Conservation (phyloP, 2,113 vertebrate species). For the Poeciliopsis turrubarensis region DNA sequence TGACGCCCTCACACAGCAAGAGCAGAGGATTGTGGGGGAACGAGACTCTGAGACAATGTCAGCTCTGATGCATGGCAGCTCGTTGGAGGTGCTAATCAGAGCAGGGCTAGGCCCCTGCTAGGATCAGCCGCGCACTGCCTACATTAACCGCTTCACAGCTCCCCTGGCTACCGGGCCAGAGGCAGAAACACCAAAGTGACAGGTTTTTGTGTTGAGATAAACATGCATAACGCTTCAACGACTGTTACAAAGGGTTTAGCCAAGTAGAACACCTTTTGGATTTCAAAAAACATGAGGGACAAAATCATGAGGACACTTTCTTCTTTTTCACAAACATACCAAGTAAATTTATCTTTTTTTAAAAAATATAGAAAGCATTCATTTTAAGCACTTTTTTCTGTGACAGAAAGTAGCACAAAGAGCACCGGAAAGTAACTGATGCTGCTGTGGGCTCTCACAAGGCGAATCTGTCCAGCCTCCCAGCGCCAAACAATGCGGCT, state of each 20-base stretch:
- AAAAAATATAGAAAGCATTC: not conserved
- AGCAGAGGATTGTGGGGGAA: constrained; percentile 89
- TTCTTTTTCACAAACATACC: constrained; percentile 21
- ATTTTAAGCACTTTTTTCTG: not conserved
- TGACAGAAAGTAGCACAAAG: no score
- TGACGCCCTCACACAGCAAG: constrained; percentile 78
- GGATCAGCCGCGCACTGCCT: constrained; percentile 71
- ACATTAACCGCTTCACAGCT: constrained; percentile 73
- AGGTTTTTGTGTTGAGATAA: constrained; percentile 74
- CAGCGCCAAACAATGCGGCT: not conserved
- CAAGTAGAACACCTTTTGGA: constrained; percentile 72
- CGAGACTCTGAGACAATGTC: constrained; percentile 92
- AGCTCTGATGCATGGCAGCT: constrained; percentile 91
- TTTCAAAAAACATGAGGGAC: constrained; percentile 56
- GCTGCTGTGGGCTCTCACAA: no score
- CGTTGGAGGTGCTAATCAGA: constrained; percentile 95
- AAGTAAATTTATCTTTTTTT: constrained; percentile 40
- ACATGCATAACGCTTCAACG: constrained; percentile 70
- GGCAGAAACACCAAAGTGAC: constrained; percentile 63
- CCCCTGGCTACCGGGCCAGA: constrained; percentile 62
- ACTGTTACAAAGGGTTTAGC: constrained; percentile 71
- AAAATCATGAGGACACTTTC: constrained; percentile 48
- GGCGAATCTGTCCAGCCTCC: no score
- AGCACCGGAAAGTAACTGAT: no score
- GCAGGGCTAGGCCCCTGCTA: constrained; percentile 77